Percentiles rank a stretch among this genome's conserved stretches.
phyloP scores from a whole-genome alignment of 2,113 vertebrate genomes.

The Limanda limanda region DNA sequence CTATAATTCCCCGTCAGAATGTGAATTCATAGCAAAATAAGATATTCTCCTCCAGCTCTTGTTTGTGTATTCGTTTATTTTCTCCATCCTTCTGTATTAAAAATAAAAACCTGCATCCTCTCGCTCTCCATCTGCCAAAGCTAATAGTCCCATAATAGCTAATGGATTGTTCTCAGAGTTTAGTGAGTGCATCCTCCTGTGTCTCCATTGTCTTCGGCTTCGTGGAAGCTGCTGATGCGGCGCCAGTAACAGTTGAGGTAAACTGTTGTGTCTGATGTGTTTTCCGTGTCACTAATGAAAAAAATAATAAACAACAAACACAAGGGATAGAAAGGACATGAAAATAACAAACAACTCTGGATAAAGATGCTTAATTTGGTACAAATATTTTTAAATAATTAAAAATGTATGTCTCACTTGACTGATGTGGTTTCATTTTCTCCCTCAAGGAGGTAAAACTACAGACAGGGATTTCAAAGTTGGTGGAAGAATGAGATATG shows the following conservation, averaged over 20 bases:
- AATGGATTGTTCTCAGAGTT: slow-evolving; percentile 69
- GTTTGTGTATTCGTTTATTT: slow-evolving; percentile 30
- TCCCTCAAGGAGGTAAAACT: too few species aligned
- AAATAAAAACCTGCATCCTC: slow-evolving; percentile 60
- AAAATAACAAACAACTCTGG: slow-evolving; percentile 9
- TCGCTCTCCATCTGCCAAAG: slow-evolving; percentile 37
- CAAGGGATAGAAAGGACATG: neutral
- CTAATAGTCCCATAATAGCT: slow-evolving; percentile 51
- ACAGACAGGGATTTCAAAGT: too few species aligned
- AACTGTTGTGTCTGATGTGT: slow-evolving; percentile 66
- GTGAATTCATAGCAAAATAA: neutral
- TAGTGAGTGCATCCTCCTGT: slow-evolving; percentile 61
- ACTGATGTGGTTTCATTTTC: too few species aligned
- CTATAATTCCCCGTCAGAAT: neutral
- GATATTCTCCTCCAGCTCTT: neutral
- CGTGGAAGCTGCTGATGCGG: slow-evolving; percentile 59
- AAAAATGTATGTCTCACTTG: too few species aligned
- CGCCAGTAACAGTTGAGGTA: slow-evolving; percentile 49
- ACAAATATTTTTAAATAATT: too few species aligned
- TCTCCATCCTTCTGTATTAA: neutral
- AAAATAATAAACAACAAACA: slow-evolving; percentile 38
- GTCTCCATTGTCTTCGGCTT: slow-evolving; percentile 63
- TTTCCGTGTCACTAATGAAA: slow-evolving; percentile 29
- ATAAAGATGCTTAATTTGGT: too few species aligned
- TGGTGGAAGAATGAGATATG: too few species aligned